A percentile compares a stretch with the other conserved stretches of the same genome.
phyloP scores from a whole-genome alignment of 2,797 vertebrate genomes.

The Fistularia commersonii region DNA sequence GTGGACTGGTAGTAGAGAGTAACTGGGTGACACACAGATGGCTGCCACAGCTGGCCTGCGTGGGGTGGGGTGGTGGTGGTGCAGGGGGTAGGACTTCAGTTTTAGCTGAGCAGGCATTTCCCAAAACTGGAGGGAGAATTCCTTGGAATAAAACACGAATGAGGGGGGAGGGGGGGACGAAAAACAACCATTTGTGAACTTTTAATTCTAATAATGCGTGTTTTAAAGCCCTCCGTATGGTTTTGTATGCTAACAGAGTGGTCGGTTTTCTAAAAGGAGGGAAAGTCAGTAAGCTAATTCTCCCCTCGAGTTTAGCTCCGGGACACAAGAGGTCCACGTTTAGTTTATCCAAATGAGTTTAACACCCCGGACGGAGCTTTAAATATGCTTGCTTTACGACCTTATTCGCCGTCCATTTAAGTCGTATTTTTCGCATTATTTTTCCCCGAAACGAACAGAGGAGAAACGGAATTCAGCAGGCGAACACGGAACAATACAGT shows the following conservation, averaged over 20 bases:
- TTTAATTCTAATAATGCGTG: too few relatives aligned
- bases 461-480: too few relatives aligned
- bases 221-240: not conserved
- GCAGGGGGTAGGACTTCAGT: slow-evolving; percentile 7
- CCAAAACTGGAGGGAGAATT: slow-evolving; percentile 58
- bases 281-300: slow-evolving; percentile 11
- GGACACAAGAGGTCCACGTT: not conserved
- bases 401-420: not conserved
- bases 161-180: not conserved
- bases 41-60: slow-evolving; percentile 38
- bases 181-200: not conserved
- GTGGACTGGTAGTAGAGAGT: slow-evolving; percentile 1
- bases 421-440: not conserved
- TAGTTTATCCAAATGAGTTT: too few relatives aligned
- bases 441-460: not conserved
- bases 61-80: too few relatives aligned
- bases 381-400: too few relatives aligned
- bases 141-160: slow-evolving; percentile 41
- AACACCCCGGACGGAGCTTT: too few relatives aligned
- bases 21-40: slow-evolving; percentile 32
- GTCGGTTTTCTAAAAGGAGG: slow-evolving; percentile 3
- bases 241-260: not conserved
- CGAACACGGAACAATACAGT: slow-evolving; percentile 21
- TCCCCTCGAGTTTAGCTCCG: not conserved
- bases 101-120: slow-evolving; percentile 71